These are phyloP conservation scores for Parochlus steinenii DNA, from an alignment of 2,888 invertebrate genomes.

Conservation along the genomic window DNA sequence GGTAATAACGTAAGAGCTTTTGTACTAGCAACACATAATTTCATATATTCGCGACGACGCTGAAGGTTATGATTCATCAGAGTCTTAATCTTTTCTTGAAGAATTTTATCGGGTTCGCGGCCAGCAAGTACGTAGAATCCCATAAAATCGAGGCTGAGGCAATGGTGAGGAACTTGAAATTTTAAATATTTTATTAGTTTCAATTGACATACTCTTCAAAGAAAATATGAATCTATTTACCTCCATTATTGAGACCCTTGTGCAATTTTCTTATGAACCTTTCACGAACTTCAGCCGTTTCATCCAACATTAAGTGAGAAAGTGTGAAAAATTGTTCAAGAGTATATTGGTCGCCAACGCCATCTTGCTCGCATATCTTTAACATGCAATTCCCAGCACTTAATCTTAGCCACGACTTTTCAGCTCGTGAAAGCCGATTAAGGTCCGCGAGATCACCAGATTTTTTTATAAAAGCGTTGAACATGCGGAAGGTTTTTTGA, in stretches of 20 bases:
- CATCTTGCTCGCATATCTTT: constrained; percentile 3
- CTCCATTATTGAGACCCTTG: constrained; percentile 1
- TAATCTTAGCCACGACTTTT: neutral
- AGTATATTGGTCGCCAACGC: neutral
- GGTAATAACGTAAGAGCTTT: neutral
- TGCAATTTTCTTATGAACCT: neutral
- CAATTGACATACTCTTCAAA: too few species aligned
- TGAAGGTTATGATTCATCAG: neutral
- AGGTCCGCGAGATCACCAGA: constrained; percentile 3
- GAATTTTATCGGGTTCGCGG: constrained; percentile 1
- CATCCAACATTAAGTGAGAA: constrained; percentile 2
- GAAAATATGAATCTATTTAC: too few species aligned
- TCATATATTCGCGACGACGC: neutral
- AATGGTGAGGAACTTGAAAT: neutral
- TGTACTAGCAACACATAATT: neutral
- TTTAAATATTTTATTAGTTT: too few species aligned
- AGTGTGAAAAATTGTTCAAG: constrained; percentile 1
- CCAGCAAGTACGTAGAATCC: constrained; percentile 1
- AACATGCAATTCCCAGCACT: constrained; percentile 1
- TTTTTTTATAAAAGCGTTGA: neutral
- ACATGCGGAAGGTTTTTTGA: constrained; percentile 4
- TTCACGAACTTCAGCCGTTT: neutral
- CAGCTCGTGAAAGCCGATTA: neutral
- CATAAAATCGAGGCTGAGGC: constrained; percentile 1
- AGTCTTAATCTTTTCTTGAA: neutral